Conservation (phyloP, 2,113 vertebrate species). For the Apistogramma diplotaenia region DNA sequence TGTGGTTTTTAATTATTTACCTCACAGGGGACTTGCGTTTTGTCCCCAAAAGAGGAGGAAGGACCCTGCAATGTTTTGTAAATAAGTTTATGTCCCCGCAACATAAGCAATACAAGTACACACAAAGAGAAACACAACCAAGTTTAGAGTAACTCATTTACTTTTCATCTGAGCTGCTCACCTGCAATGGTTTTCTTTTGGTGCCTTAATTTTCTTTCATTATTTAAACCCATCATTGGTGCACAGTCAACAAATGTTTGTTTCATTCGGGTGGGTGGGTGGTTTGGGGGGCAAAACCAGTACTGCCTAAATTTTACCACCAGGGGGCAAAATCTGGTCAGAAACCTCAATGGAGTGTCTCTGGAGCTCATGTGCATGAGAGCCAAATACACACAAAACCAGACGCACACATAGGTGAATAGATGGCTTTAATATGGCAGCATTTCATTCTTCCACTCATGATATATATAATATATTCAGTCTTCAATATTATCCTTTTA, state of each 20-base stretch:
- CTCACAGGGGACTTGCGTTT: background rate
- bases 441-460: background rate
- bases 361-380: background rate
- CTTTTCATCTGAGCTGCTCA: background rate
- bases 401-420: background rate
- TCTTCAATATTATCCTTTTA: conserved; percentile 4
- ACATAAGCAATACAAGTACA: background rate
- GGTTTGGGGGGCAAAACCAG: background rate
- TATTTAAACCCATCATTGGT: background rate
- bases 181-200: background rate
- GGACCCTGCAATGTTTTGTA: background rate
- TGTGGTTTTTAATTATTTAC: background rate
- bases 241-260: background rate
- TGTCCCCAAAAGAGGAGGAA: background rate
- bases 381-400: background rate
- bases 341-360: conserved; percentile 42
- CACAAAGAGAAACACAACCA: background rate
- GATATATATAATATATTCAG: conserved; percentile 2
- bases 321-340: conserved; percentile 80
- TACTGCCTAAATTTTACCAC: conserved; percentile 61
- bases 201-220: background rate
- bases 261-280: background rate
- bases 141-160: background rate
- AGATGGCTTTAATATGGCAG: conserved; percentile 2
- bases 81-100: background rate